Conservation (phyloP, 2,888 invertebrate genomes). For the Meiosimyza platycephala region DNA sequence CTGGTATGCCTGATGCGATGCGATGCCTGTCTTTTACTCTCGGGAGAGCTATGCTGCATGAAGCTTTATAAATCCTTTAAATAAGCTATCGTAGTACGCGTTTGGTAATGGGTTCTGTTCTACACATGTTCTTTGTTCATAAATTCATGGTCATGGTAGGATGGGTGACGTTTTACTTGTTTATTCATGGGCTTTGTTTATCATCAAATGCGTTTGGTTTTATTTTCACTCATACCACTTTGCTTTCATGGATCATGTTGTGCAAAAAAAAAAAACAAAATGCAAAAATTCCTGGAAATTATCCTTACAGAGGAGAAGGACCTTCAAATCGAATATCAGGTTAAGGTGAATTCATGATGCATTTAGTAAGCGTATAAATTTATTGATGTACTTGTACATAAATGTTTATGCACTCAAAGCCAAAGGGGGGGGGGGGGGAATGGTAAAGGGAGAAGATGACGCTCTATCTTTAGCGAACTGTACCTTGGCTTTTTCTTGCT, state of each 20-base stretch:
- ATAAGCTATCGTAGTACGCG: background rate
- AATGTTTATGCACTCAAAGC: too few relatives aligned
- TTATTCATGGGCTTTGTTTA: slow-evolving; percentile 21
- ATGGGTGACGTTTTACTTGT: background rate
- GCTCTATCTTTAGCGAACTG: too few relatives aligned
- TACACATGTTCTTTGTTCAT: slow-evolving; percentile 12
- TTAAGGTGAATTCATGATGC: slow-evolving; percentile 8
- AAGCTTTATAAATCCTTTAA: slow-evolving; percentile 20
- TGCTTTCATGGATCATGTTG: too few relatives aligned
- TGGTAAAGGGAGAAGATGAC: too few relatives aligned
- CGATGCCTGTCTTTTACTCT: background rate
- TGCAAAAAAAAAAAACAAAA: too few relatives aligned
- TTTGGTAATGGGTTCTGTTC: background rate
- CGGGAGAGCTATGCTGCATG: background rate
- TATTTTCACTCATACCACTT: background rate
- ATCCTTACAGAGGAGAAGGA: background rate
- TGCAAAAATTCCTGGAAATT: too few relatives aligned
- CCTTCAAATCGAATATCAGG: slow-evolving; percentile 13
- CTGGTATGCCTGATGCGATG: background rate
- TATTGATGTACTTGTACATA: too few relatives aligned
- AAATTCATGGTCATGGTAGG: slow-evolving; percentile 16
- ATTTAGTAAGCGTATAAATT: background rate
- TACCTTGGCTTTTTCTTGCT: too few relatives aligned
- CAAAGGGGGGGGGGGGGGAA: too few relatives aligned
- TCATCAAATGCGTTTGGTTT: slow-evolving; percentile 12